Conservation (phyloP, 1,140 invertebrate species). For the Aplysia californica region DNA sequence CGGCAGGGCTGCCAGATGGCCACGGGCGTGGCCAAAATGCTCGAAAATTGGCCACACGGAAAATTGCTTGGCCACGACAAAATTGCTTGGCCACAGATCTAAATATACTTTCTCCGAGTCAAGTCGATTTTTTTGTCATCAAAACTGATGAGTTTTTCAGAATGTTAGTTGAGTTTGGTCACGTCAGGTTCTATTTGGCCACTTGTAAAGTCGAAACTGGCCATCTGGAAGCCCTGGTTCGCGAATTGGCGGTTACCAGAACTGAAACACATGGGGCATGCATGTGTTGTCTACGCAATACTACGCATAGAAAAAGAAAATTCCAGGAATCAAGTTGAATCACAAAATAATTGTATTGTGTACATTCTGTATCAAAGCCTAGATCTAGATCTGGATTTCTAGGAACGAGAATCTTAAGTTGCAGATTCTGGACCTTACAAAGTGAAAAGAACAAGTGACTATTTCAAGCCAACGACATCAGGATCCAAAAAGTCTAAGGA, state of each 20-base stretch:
- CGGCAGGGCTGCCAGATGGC: neutral
- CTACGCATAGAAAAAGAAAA: neutral
- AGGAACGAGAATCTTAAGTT: neutral
- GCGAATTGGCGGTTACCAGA: neutral
- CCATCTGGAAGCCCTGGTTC: no score
- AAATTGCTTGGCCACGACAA: neutral
- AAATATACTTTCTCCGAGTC: no score
- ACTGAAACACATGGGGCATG: neutral
- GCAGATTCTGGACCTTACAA: neutral
- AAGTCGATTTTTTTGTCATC: no score
- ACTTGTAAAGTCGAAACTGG: no score
- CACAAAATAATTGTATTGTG: neutral
- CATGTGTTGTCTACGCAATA: neutral
- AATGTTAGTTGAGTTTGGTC: no score
- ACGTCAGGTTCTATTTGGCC: no score
- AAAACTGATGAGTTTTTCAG: no score
- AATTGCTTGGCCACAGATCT: no score
- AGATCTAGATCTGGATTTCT: neutral
- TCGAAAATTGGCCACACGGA: no score
- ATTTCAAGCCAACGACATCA: neutral
- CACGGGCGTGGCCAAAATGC: no score
- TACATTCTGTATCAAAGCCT: neutral
- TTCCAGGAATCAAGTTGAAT: neutral
- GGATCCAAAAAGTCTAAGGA: neutral
- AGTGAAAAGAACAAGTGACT: neutral